Evolutionary conservation across 2,797 vertebrate species (phyloP).

Genomic region (Lagodon rhomboides): DNA sequence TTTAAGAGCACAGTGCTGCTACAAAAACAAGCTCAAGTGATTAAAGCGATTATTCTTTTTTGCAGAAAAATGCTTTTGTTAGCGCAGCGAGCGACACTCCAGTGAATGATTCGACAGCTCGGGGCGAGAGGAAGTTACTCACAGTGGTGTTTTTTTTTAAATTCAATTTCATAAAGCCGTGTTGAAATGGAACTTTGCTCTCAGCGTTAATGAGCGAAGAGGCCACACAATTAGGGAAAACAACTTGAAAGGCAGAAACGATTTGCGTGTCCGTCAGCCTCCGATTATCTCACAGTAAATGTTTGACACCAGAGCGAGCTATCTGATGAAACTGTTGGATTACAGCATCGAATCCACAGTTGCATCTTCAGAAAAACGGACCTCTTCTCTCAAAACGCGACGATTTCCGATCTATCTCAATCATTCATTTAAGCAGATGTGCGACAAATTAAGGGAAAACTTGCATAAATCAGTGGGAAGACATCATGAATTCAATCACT

Average conservation of each 20-base stretch:
- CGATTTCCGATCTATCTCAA: not conserved
- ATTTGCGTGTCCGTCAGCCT: not conserved
- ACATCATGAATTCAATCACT: not conserved
- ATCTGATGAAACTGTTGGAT: not conserved
- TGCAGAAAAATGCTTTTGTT: not conserved
- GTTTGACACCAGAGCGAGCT: not conserved
- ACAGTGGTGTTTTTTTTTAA: conserved; percentile 27
- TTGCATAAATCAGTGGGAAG: not conserved
- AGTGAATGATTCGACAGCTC: conserved; percentile 35
- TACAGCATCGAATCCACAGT: not conserved
- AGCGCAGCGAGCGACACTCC: not conserved
- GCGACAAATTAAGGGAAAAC: not conserved
- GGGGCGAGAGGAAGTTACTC: not conserved
- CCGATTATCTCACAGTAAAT: not conserved
- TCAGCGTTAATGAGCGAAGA: conserved; percentile 2
- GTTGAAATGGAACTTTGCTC: conserved; percentile 25
- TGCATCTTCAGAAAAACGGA: no score
- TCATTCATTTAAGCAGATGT: not conserved
- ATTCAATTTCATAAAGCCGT: conserved; percentile 30
- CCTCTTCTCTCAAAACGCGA: not conserved
- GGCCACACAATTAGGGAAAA: not conserved
- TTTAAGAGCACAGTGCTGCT: not conserved
- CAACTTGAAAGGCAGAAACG: not conserved
- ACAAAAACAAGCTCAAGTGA: not conserved
- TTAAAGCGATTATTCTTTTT: conserved; percentile 28